phyloP scores from a whole-genome alignment of 2,888 invertebrate genomes.

The Himalopsyche tibetana region DNA sequence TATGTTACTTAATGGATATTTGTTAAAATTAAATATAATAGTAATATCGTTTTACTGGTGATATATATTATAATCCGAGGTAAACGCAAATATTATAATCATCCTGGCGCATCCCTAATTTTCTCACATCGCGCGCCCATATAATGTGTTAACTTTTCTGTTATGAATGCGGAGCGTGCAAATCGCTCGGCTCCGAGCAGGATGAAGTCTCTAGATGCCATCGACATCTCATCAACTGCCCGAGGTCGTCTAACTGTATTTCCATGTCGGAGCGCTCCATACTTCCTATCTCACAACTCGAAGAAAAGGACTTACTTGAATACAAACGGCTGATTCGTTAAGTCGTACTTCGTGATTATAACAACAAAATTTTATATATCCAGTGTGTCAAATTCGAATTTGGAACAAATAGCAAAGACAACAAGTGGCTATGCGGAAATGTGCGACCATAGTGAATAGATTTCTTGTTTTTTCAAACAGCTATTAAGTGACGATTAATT shows the following conservation, averaged over 20 bases:
- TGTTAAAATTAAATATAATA: too few relatives aligned
- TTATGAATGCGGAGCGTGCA: conserved; percentile 49
- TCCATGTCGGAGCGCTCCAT: conserved; percentile 60
- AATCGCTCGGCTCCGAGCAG: conserved; percentile 60
- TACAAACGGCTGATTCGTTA: conserved; percentile 58
- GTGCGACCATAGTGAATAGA: conserved; percentile 27
- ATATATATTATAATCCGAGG: too few relatives aligned
- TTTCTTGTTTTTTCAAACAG: conserved; percentile 1
- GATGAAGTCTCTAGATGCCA: conserved; percentile 70
- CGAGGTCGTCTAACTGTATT: conserved; percentile 77
- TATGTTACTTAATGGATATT: too few relatives aligned
- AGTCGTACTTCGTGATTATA: conserved; percentile 54
- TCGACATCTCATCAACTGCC: conserved; percentile 75
- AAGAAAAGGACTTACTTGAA: conserved; percentile 36
- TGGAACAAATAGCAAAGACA: conserved; percentile 37
- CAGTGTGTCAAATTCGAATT: conserved; percentile 38
- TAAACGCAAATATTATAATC: background rate
- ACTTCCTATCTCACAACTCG: conserved; percentile 47
- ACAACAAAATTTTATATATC: conserved; percentile 35
- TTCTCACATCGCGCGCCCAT: conserved; percentile 5
- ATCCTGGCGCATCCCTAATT: conserved; percentile 16
- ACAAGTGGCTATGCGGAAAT: conserved; percentile 21
- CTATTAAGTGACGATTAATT: conserved; percentile 35
- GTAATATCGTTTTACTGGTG: too few relatives aligned
- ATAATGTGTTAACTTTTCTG: conserved; percentile 35